Conservation (phyloP, 92 coral and sea anemone genomes). For the Palythoa grandiflora region DNA sequence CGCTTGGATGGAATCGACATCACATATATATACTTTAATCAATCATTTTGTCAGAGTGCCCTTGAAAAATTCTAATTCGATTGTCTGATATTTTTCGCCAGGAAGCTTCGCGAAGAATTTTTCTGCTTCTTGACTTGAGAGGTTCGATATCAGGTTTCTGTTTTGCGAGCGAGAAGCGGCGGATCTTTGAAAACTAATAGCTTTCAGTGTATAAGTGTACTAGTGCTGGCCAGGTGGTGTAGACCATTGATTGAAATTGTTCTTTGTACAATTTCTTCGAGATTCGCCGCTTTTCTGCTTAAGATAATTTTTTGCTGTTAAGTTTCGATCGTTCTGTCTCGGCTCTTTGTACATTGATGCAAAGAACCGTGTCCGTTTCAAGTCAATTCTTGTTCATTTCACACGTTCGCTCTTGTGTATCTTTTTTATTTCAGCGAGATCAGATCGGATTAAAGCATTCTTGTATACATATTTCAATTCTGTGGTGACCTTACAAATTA, state of each 20-base stretch:
- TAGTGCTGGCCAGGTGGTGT: conserved; percentile 66
- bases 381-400: not conserved
- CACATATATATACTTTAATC: not conserved
- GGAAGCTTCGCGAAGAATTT: conserved; percentile 43
- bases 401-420: not conserved
- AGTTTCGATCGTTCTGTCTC: not conserved
- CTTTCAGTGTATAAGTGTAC: conserved; percentile 31
- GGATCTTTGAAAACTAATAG: conserved; percentile 71
- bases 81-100: not conserved
- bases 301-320: not conserved
- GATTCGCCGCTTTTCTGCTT: conserved; percentile 28
- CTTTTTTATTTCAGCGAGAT: conserved; percentile 40
- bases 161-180: conserved; percentile 61
- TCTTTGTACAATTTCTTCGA: conserved; percentile 30
- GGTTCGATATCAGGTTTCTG: conserved; percentile 38
- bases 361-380: not conserved
- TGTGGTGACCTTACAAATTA: conserved; percentile 74
- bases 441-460: conserved; percentile 46
- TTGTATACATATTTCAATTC: conserved; percentile 68
- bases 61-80: not conserved
- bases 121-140: not conserved
- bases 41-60: not conserved
- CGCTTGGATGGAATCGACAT: conserved; percentile 5
- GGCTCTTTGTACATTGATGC: conserved; percentile 17
- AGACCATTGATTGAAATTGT: conserved; percentile 61